Base-by-base conservation (phyloP, 2,113 vertebrate genomes). In the Dryoscopus gambensis region DNA sequence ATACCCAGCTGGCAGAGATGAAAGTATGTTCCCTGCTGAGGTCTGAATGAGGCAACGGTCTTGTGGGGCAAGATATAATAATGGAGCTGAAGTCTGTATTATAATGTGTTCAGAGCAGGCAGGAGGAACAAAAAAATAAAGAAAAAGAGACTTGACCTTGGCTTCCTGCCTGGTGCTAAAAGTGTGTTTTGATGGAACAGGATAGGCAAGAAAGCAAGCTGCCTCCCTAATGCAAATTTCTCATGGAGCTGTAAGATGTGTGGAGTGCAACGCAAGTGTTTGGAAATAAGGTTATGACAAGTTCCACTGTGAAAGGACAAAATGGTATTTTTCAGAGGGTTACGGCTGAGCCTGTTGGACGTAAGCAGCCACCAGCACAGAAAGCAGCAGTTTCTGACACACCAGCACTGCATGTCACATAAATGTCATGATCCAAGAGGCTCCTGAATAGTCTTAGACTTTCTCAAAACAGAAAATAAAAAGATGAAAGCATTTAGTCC, bases 61-160 rank as follows among this genome's bases (percentile, higher is more conserved):
- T 92, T 95, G 89, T 89, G 91, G 95, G 91, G 89, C 92, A 89
- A 93, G 60, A 71, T 42, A 4, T 10, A 82, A 76, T 35, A 84
- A 73, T 81, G 65, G 57, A 84, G 55, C 49, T 53, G 22, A 75
- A 89, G 77, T 42, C 81, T 79, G 62, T 60, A 87, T 62, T 70
- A 62, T 57, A 42, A 93, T 27, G 57, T 27, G 65, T 82, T 79
- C 90, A 83, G 52, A 85, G 49, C 55, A 81, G 76, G 84, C 39
- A 62, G 19, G 11, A 85, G 55, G 30, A 53, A 40, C 3, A 33
- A 8, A 49, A 71, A 33, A 44, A 77, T 49, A 25, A 39, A 35
- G 5, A 62, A 78, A 85, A 69, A 13, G 55, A 94, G 84, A 70
- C 64, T 79, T 96, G 94, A 91, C 91, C 77, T 92, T 96, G 93